Conservation (phyloP, 2,797 vertebrate genomes). For the Melanotaenia nigrans region DNA sequence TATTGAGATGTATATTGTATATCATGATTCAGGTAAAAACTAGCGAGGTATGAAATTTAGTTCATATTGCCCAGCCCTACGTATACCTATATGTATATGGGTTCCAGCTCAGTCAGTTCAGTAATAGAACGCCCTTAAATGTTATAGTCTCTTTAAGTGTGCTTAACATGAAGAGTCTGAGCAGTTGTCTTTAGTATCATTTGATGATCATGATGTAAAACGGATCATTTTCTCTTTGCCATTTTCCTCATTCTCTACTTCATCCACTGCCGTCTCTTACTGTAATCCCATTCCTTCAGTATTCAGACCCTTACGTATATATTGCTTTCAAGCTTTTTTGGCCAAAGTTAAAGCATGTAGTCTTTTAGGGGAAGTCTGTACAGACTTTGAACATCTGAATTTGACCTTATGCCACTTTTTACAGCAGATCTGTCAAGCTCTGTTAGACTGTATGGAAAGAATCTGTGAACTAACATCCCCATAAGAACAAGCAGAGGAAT, state of each 20-base stretch:
- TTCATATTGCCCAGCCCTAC: too few species aligned
- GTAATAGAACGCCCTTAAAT: too few species aligned
- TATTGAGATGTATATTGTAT: too few species aligned
- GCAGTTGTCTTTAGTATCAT: not conserved
- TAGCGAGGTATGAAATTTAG: too few species aligned
- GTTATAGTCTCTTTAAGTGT: not conserved
- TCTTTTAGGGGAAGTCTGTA: not conserved
- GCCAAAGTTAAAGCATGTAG: slow-evolving; percentile 7
- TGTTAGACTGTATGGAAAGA: slow-evolving; percentile 1
- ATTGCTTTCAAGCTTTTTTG: slow-evolving; percentile 1
- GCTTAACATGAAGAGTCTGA: not conserved
- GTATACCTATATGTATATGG: too few species aligned
- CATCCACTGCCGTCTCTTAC: not conserved
- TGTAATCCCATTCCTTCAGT: not conserved
- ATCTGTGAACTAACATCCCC: not conserved
- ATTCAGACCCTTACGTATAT: not conserved
- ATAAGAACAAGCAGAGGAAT: not conserved
- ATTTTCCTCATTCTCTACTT: not conserved
- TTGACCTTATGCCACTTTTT: not conserved
- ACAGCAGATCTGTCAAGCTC: not conserved
- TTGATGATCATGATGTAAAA: not conserved
- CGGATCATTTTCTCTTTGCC: not conserved
- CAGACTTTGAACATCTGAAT: not conserved
- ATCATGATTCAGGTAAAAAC: too few species aligned
- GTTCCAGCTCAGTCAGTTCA: too few species aligned